Base-by-base conservation (phyloP, 1,140 invertebrate species). In the Thaumatotibia leucotreta region DNA sequence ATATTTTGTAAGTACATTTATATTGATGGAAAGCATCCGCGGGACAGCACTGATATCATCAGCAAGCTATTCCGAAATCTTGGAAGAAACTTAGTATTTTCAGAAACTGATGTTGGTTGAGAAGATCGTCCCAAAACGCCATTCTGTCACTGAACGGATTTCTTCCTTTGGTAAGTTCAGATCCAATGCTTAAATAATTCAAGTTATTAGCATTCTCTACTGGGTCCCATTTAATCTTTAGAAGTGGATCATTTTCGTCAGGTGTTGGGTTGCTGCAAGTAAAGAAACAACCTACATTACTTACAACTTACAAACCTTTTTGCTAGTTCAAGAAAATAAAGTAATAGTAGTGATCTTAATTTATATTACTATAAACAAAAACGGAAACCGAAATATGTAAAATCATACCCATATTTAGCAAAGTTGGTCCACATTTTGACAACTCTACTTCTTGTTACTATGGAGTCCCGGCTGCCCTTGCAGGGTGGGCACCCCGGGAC, bases 371-470 rank as follows among this genome's bases (percentile, higher is more conserved):
- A 3, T 39, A 2, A 39, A 39, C 3, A 39, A 14, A 1, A 3
- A 39, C 33, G 11, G 8, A 10, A 39, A 10, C 9, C 6, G 11
- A 10, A 11, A 50, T 65, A 5, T 14, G 1, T 17, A 45, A 49
- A 45, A 23, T 63, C 76, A 75, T 80, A 89, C 88, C 86, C 79
- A 72, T 79, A 84, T 83, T 84, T 89, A 17, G 88, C 84, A 75
- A 91, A 91, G 77, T 91, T 91, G 1, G 86, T 91, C 88, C 88
- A 91, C 79, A 91, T 79, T 72, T 82, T 88, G 2, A 84, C 58
- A 10, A 89, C 72, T 74, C 79, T 81, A 0, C 65, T 82, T 69
- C 83, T 82, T 3, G 82, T 88, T 24, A 23, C 75, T 1, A 86
- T 67, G n/a, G 84, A 86, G 50, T 88, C 84, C 14, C 80, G 66